Evolutionary conservation across 2,113 vertebrate genomes (phyloP), one percentile per base, ranked within the genome.

Genomic region (Oncorhynchus gorbuscha): DNA sequence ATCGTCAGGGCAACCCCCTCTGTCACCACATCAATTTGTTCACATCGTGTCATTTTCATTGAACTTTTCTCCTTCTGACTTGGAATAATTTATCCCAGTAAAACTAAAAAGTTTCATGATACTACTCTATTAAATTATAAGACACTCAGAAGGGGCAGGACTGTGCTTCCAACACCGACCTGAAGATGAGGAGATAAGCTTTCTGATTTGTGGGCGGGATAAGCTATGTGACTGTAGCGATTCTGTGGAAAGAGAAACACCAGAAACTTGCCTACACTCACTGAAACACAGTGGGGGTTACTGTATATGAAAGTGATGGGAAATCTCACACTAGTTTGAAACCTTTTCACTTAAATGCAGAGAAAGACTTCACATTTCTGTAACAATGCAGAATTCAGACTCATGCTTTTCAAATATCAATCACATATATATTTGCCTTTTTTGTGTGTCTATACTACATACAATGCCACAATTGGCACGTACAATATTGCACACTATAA

Each of bases 401-500:
- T 89, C 85, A 76, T 87, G 89, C 89, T 90, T 85, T 88, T 89
- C 82, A 84, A 85, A 91, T 85, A 90, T 80, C 55, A 80, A 85
- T 87, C 81, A 89, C 84, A 89, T 76, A 74, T 85, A 90, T 84
- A 88, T 81, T 78, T 86, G 66, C 85, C 82, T 86, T 77, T 79
- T 84, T 86, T 74, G 81, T 74, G 81, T 84, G 81, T 92, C 84
- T 88, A 84, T 89, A 90, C 86, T 89, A 55, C 70, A 87, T 86
- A 85, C 82, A 86, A 81, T 88, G 87, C 89, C 88, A 69, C 74
- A 22, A 83, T 87, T 92, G 90, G 91, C 92, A 91, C 84, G 84
- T 76, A 86, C 89, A 88, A 91, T 93, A 94, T 93, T 94, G 93
- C 93, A 93, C 92, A 91, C 88, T 89, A 84, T 89, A 83, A 86